These are phyloP conservation scores for Pentalonia nigronervosa DNA, from an alignment of 1,140 invertebrate genomes.

Conservation along the genomic window DNA sequence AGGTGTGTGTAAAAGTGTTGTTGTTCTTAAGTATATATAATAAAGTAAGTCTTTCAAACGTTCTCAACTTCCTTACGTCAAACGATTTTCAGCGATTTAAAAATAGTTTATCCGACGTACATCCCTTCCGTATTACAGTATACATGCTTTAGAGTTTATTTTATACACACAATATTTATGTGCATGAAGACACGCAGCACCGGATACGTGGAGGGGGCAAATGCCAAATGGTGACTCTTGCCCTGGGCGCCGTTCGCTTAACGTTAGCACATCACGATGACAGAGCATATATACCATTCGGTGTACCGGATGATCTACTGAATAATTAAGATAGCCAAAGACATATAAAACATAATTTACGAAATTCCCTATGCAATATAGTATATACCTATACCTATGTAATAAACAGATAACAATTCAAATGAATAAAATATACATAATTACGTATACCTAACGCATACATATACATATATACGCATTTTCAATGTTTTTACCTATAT, in stretches of 20 bases:
- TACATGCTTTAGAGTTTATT: background rate
- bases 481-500: background rate
- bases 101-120: background rate
- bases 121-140: background rate
- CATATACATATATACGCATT: background rate
- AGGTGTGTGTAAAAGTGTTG: background rate
- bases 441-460: background rate
- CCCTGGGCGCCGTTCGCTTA: background rate
- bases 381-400: background rate
- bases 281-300: background rate
- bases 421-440: constrained; percentile 10
- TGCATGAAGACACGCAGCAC: background rate
- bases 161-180: background rate
- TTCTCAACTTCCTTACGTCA: background rate
- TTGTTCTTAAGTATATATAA: background rate
- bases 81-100: background rate
- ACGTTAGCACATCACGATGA: background rate
- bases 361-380: background rate
- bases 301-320: background rate
- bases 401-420: background rate
- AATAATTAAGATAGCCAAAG: constrained; percentile 8
- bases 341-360: background rate
- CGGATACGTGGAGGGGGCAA: background rate
- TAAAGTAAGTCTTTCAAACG: background rate
- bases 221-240: constrained; percentile 6